Percentiles rank a stretch among this genome's conserved stretches.
Conservation (phyloP, 2,113 vertebrate genomes). For the Hystrix brachyura region DNA sequence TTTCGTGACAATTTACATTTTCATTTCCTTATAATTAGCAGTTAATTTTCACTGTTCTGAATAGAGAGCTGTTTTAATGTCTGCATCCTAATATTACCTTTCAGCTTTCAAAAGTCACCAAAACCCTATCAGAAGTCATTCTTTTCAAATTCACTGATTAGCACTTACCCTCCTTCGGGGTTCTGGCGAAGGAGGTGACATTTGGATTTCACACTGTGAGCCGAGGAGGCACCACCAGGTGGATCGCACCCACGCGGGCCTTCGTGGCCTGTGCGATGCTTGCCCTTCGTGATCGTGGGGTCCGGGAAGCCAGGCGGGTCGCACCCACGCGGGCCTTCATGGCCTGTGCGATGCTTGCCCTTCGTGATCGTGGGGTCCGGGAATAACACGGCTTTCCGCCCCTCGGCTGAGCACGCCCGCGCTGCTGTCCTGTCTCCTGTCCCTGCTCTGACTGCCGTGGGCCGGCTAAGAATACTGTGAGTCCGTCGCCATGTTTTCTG, state of each 20-base stretch:
- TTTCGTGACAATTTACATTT: not conserved
- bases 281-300: not conserved
- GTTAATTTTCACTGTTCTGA: conserved; percentile 45
- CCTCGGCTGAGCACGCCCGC: not conserved
- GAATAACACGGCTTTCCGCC: conserved; percentile 23
- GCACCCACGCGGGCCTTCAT: too few relatives aligned
- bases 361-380: not conserved
- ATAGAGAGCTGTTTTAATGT: not conserved
- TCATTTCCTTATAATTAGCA: not conserved
- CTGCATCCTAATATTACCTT: not conserved
- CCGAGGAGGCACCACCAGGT: not conserved
- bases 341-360: too few relatives aligned
- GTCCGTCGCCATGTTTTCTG: too few relatives aligned
- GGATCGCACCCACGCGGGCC: too few relatives aligned
- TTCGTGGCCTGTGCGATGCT: too few relatives aligned
- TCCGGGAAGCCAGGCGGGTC: not conserved
- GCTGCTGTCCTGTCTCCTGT: not conserved
- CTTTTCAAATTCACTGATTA: not conserved
- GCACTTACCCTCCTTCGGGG: not conserved
- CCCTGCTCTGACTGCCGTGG: too few relatives aligned
- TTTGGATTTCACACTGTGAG: not conserved
- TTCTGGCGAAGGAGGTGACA: not conserved
- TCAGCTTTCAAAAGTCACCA: conserved; percentile 27
- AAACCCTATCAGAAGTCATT: not conserved
- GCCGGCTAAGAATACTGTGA: too few relatives aligned